Evolutionary conservation across 2,888 invertebrate genomes (phyloP), one percentile per base, ranked within the genome.

Genomic region (Microctonus aethiopoides): DNA sequence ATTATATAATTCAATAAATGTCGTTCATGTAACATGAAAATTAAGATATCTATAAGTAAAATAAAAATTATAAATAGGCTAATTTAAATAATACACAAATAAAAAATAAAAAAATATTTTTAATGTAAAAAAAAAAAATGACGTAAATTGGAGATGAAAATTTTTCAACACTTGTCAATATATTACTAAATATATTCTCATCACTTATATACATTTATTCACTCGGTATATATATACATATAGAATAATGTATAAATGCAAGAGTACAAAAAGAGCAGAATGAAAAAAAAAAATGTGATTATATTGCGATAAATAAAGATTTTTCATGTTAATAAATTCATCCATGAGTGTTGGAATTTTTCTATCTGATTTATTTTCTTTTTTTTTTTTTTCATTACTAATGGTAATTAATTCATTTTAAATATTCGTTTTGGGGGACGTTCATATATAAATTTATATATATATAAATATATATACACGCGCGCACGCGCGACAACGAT

Each of bases 371-470:
- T 34, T n/a, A 22, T 41, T 29, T 64, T 22, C 20, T 22, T 52
- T 4, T 34, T n/a, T 22, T 41, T 29, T 64, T 22, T 20, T 22
- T 52, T 4, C 67, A 76, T 76, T 74, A 74, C 70, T 56, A 71
- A 76, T 76, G 76, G 65, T 74, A 76, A 76, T 74, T 72, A 64
- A 74, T 76, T 68, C 75, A 10, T 62, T 70, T 74, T 63, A 68
- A 64, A 74, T 74, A 74, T 75, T 75, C 67, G 34, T 54, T 54
- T 22, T 29, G 20, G 36, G 62, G 54, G 36, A 24, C 29, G 59
- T 36, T 26, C 36, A 41, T 36, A 54, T n/a, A n/a, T n/a, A n/a
- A n/a, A n/a, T n/a, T n/a, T 10, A 32, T 13, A 57, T 29, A 57
- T 29, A 56, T 24, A 59, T 59, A 34, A 16, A 59, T 59, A 6